Evolutionary conservation across 2,113 vertebrate genomes (phyloP), one percentile per base, ranked within the genome.

Genomic region (Pelecanus crispus): DNA sequence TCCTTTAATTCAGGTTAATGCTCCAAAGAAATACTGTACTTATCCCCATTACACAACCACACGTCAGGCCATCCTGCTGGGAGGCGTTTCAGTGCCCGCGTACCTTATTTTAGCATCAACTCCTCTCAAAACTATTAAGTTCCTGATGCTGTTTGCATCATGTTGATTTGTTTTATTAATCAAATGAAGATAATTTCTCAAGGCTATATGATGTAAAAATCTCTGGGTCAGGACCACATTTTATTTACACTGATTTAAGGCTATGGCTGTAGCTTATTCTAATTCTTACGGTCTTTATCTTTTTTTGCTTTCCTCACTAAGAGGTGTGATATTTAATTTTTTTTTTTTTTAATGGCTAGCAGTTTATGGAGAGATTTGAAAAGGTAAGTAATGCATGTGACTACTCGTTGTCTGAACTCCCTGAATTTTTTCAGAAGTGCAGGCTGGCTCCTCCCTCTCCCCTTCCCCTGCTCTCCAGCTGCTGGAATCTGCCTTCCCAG

Each of bases 1-100:
- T 96, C 95, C 94, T 82, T 82, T 92, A 95, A 96, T 94, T 95
- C 85, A 87, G 93, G 92, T 88, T 96, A 96, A 97, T 96, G 91
- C 92, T 84, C 52, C 70, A 45, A 85, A 89, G 88, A 90, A 95
- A 61, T 44, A 32, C 73, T 56, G 56, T 86, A 62, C 65, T 97
- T 89, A 96, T 92, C 90, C 79, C 77, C 34, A 34, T 96, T 96
- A 95, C 62, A 45, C 66, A 97, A 92, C 81, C 42, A 17, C 6
- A 14, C 6, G 5, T 56, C 68, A 59, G 92, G 70, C 38, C 7
- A 1, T 20, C 45, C 52, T 49, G 40, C n/a, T 26, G 44, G 31
- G 67, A 93, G 28, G 58, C 2, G 7, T 59, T 88, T 81, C 83
- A 74, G 68, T 3, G 25, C 34, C 62, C 3, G 7, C 7, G 8